phyloP scores from a whole-genome alignment of 2,888 invertebrate genomes.

The Himalopsyche tibetana region DNA sequence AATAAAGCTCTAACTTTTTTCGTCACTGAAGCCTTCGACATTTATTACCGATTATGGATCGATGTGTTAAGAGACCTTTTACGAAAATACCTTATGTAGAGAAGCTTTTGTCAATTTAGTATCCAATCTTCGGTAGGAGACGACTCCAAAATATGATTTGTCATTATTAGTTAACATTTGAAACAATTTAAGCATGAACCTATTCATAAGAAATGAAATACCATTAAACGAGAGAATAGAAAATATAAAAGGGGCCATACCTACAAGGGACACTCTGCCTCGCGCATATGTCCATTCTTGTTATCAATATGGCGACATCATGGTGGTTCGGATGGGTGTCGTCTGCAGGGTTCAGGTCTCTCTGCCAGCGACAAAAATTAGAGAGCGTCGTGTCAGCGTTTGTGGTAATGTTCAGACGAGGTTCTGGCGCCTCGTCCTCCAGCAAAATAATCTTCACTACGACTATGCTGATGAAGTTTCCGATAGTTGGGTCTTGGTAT shows the following conservation, averaged over 20 bases:
- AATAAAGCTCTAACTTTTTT: too few species aligned
- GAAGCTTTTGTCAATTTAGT: too few species aligned
- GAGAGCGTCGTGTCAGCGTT: constrained; percentile 90
- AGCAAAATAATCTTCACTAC: constrained; percentile 90
- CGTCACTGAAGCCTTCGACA: too few species aligned
- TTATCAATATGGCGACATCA: constrained; percentile 92
- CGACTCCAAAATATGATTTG: too few species aligned
- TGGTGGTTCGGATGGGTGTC: constrained; percentile 92
- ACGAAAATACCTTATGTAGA: too few species aligned
- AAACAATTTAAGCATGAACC: too few species aligned
- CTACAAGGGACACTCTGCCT: constrained; percentile 77
- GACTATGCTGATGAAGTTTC: constrained; percentile 93
- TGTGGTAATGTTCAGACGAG: constrained; percentile 84
- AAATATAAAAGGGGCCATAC: constrained; percentile 69
- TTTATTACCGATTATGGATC: too few species aligned
- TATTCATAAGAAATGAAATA: too few species aligned
- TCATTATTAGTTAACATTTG: too few species aligned
- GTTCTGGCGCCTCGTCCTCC: constrained; percentile 79
- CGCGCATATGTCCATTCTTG: constrained; percentile 86
- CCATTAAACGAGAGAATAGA: too few species aligned
- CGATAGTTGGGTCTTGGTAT: constrained; percentile 92
- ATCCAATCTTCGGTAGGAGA: too few species aligned
- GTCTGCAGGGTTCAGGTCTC: constrained; percentile 83
- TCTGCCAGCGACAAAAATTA: constrained; percentile 92
- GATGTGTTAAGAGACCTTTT: too few species aligned